Evolutionary conservation across 2,113 vertebrate genomes (phyloP).

Genomic region (Cyphomyrus plagiostoma): DNA sequence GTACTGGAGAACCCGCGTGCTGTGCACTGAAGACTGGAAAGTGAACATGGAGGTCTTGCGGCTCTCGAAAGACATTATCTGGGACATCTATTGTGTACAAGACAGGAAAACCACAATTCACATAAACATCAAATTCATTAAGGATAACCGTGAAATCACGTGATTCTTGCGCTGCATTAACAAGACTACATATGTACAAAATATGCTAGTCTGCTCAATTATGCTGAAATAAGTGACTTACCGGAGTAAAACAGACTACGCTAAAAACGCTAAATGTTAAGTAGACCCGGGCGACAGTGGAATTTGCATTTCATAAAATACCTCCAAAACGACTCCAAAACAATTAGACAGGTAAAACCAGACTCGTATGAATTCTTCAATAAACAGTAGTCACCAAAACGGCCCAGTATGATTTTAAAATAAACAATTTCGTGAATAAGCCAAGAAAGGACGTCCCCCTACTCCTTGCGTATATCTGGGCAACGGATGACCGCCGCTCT

Average conservation of each 20-base stretch:
- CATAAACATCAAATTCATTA: neutral
- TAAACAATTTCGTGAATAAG: neutral
- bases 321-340: neutral
- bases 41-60: slow-evolving; percentile 59
- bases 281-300: neutral
- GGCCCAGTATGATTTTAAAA: neutral
- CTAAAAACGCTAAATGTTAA: neutral
- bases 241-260: neutral
- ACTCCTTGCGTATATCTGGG: neutral
- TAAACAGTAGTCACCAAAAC: neutral
- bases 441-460: neutral
- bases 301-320: neutral
- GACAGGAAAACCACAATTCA: neutral
- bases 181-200: neutral
- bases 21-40: slow-evolving; percentile 62
- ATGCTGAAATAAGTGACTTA: neutral
- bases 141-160: neutral
- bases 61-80: slow-evolving; percentile 46
- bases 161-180: neutral
- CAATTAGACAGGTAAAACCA: neutral
- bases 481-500: neutral
- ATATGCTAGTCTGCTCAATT: neutral
- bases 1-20: slow-evolving; percentile 52
- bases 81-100: slow-evolving; percentile 38
- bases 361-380: neutral